Percentiles rank a stretch among this genome's conserved stretches.
Evolutionary conservation across 37 sponge, comb jelly and placozoan species (phyloP).

Genomic region (Halichondria panicea): DNA sequence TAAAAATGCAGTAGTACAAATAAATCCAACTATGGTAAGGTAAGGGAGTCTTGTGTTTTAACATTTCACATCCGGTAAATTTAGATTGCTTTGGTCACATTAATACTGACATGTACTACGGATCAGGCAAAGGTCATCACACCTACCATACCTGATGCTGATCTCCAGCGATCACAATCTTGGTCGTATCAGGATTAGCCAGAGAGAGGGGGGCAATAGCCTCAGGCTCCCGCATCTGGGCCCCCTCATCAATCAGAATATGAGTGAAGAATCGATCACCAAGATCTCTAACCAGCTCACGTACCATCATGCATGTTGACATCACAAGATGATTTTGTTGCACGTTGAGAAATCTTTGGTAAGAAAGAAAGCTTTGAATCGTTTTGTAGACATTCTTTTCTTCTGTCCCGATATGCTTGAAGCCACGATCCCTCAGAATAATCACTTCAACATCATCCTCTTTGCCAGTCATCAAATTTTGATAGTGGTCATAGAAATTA

Average conservation of each 20-base stretch:
- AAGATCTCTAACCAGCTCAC: neutral
- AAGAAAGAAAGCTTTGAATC: too few species aligned
- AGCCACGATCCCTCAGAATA: too few species aligned
- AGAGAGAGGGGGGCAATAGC: slow-evolving; percentile 42
- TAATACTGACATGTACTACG: too few species aligned
- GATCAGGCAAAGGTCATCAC: too few species aligned
- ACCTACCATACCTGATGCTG: slow-evolving; percentile 43
- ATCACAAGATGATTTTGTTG: neutral
- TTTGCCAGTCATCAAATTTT: neutral
- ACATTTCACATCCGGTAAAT: too few species aligned
- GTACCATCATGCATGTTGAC: slow-evolving; percentile 28
- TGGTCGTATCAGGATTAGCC: slow-evolving; percentile 33
- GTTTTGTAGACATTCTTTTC: too few species aligned
- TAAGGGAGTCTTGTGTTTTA: too few species aligned
- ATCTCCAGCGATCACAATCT: slow-evolving; percentile 70
- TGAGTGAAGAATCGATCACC: slow-evolving; percentile 58
- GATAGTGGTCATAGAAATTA: slow-evolving; percentile 28
- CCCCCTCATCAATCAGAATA: slow-evolving; percentile 67
- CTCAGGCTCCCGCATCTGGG: slow-evolving; percentile 67
- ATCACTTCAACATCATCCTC: too few species aligned
- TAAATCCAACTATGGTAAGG: too few species aligned
- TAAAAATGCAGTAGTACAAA: too few species aligned
- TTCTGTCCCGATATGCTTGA: too few species aligned
- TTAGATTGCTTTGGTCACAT: too few species aligned
- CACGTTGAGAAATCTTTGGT: neutral